phyloP scores from a whole-genome alignment of 2,888 invertebrate genomes.

The Sphaerophoria taeniata region DNA sequence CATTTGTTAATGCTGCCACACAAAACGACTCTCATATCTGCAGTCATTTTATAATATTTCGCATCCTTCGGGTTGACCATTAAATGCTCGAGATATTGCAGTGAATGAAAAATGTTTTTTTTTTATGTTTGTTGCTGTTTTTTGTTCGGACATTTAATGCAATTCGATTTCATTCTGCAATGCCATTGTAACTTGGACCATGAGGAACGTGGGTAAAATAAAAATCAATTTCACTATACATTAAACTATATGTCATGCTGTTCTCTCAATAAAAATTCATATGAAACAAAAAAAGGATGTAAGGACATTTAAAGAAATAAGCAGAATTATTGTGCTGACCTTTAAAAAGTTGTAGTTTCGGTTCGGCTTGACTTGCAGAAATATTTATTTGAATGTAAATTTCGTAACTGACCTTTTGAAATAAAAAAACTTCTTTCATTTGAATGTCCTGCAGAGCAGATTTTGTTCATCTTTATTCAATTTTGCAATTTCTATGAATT shows the following conservation, averaged over 20 bases:
- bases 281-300: constrained; percentile 19
- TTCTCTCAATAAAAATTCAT: background rate
- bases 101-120: constrained; percentile 70
- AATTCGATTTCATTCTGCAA: constrained; percentile 58
- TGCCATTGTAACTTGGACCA: constrained; percentile 50
- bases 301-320: constrained; percentile 7
- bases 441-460: background rate
- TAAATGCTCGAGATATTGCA: constrained; percentile 57
- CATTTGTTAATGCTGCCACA: constrained; percentile 53
- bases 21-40: constrained; percentile 55
- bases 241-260: constrained; percentile 1
- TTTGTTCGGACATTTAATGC: constrained; percentile 21
- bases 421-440: background rate
- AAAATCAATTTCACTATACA: constrained; percentile 61
- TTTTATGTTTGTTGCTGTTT: constrained; percentile 38
- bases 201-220: constrained; percentile 52
- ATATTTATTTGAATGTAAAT: constrained; percentile 10
- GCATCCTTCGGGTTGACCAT: constrained; percentile 55
- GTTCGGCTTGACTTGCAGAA: background rate
- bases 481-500: constrained; percentile 15
- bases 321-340: background rate
- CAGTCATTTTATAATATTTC: constrained; percentile 53
- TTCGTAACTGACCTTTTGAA: constrained; percentile 13
- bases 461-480: background rate
- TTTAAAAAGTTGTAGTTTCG: background rate